Evolutionary conservation across 2,888 invertebrate species (phyloP).

Genomic region (Glaucopsyche alexis): DNA sequence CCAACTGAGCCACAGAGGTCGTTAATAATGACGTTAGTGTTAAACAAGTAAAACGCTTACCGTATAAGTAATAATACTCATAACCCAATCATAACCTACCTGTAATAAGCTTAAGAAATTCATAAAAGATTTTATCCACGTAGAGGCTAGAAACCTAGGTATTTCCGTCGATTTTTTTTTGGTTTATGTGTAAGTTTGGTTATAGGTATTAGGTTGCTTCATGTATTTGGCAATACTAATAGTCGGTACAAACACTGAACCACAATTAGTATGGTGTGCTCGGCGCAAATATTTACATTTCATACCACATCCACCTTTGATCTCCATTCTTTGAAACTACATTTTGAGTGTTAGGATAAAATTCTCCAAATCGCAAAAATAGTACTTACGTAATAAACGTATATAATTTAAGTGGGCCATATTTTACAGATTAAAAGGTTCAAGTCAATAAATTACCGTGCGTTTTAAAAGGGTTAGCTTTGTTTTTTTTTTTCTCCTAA

Average conservation of each 20-base stretch:
- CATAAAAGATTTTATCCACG: no score
- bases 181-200: not conserved
- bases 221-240: conserved; percentile 36
- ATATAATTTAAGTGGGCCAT: not conserved
- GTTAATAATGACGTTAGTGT: no score
- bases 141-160: no score
- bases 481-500: not conserved
- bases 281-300: conserved; percentile 48
- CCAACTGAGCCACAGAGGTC: no score
- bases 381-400: not conserved
- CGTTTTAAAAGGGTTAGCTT: not conserved
- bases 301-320: conserved; percentile 43
- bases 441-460: not conserved
- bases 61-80: no score
- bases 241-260: conserved; percentile 39
- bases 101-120: no score
- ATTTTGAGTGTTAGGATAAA: conserved; percentile 1
- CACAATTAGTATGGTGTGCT: conserved; percentile 54
- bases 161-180: no score
- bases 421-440: not conserved
- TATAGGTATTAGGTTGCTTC: not conserved
- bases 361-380: conserved; percentile 18
- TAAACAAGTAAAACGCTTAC: no score
- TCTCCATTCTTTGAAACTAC: conserved; percentile 38
- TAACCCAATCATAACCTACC: no score